Evolutionary conservation across 2,797 vertebrate species (phyloP), one percentile per base, ranked within the genome.

Genomic region (Cirrhinus mrigala): DNA sequence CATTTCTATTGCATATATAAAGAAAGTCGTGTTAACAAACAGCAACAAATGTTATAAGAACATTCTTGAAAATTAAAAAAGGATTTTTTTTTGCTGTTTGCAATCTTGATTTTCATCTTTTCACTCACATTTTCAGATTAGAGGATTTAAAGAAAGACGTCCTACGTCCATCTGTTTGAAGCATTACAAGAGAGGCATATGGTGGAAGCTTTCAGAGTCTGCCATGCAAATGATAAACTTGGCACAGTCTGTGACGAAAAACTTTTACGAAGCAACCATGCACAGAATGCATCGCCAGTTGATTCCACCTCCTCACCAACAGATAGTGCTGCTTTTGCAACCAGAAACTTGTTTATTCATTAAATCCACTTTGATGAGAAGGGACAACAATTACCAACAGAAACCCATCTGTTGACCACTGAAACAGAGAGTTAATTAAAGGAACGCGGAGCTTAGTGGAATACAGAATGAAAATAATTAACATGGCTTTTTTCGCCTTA

Each of bases 361-460:
- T 92, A 86, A 87, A 91, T 46, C 20, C 44, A 81, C 58, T 79
- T 88, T 88, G 92, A 90, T 92, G 91, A 91, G 82, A 89, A 88
- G 89, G 89, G 79, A 89, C 80, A 82, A 87, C 90, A 90, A 82
- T 84, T 85, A 73, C 89, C 88, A 90, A 88, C 89, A 91, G 90
- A 88, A 94, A 79, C 22, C 92, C 93, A 94, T 94, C 92, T 95
- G 92, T 91, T 93, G 85, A 90, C 90, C 90, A 91, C 85, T 86
- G 74, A 90, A 92, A 85, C 89, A 79, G 88, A 84, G 88, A 92
- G 92, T 94, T 94, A 95, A 95, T 94, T 95, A 94, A 95, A 94
- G 88, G 89, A 91, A 92, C 89, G 89, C 84, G 81, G 85, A 89
- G 86, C 88, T 92, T 94, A 94, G 93, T 90, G 92, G 86, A 94